Evolutionary conservation across 2,797 vertebrate species (phyloP), one percentile per base, ranked within the genome.

Genomic region (Epinephelus coioides): DNA sequence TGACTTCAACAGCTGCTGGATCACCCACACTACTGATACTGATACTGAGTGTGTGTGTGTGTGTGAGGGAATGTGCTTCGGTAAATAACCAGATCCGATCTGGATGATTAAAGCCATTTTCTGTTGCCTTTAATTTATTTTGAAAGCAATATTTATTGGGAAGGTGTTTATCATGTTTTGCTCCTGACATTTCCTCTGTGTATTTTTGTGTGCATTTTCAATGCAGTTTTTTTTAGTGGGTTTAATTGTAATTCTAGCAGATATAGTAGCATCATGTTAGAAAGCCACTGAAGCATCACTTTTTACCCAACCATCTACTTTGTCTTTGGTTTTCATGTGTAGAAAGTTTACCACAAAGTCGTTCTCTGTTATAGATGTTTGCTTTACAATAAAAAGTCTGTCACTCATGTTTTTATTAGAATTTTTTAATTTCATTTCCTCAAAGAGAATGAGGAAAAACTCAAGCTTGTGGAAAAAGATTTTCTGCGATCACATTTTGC

Each of bases 351-450:
- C 56, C 69, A 71, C 57, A 60, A 19, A 68, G 44, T 68, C 49
- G 43, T 60, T n/a, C 56, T 46, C 79, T 6, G 59, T 53, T 62
- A 51, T 65, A 40, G 0, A 59, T 60, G 65, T 88, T 84, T 86
- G 62, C 81, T 84, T 92, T 88, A 56, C 69, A 91, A 90, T 88
- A 90, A 92, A 91, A 78, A 27, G 46, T 80, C 66, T 30, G 47
- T 63, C 77, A 72, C 1, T 68, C 2, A 14, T 62, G 27, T 44
- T 62, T 51, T 47, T 25, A 27, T 54, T 44, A 4, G 1, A 30
- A 21, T 65, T 47, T 83, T 59, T 64, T 67, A 0, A 34, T 61
- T 78, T 78, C 62, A 12, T 63, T 59, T 23, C 25, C 5, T 69
- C 17, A 27, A 66, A 69, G 17, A 55, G 3, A 34, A 53, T 23